Evolutionary conservation across 1,140 invertebrate genomes (phyloP).

Genomic region (Drosophila hydei): DNA sequence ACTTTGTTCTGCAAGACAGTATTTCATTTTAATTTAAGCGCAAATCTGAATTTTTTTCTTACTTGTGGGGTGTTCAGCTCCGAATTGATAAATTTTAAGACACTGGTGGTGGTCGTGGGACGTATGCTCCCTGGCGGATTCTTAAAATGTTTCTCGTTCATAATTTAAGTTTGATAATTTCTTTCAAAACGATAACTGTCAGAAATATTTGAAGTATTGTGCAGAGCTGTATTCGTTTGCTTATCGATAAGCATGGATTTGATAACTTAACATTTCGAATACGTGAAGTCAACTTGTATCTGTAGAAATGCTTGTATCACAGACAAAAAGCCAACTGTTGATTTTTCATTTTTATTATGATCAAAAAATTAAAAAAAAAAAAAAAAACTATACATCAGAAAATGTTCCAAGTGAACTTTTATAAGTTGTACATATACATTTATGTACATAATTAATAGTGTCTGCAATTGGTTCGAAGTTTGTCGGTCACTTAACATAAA

Average conservation of each 20-base stretch:
- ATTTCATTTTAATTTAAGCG: background rate
- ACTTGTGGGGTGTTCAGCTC: constrained; percentile 36
- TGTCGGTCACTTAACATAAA: constrained; percentile 26
- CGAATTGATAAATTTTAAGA: constrained; percentile 26
- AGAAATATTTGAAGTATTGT: background rate
- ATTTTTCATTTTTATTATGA: too few relatives aligned
- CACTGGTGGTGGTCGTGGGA: background rate
- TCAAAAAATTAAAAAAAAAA: background rate
- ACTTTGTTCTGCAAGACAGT: constrained; percentile 23
- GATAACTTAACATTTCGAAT: background rate
- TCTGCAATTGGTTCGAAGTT: constrained; percentile 1
- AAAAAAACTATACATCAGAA: background rate
- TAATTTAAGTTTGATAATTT: background rate
- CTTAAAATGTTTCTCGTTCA: constrained; percentile 17
- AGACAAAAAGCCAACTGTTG: too few relatives aligned
- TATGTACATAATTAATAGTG: constrained; percentile 24
- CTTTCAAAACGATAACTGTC: background rate
- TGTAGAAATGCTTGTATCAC: too few relatives aligned
- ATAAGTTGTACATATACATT: constrained; percentile 26
- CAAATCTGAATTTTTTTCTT: background rate
- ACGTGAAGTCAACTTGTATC: background rate
- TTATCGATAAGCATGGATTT: background rate
- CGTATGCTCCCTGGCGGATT: background rate
- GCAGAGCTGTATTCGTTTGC: background rate
- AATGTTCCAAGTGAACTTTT: constrained; percentile 15